Base-by-base conservation (phyloP, 1,140 invertebrate genomes). In the Eriocheir sinensis region DNA sequence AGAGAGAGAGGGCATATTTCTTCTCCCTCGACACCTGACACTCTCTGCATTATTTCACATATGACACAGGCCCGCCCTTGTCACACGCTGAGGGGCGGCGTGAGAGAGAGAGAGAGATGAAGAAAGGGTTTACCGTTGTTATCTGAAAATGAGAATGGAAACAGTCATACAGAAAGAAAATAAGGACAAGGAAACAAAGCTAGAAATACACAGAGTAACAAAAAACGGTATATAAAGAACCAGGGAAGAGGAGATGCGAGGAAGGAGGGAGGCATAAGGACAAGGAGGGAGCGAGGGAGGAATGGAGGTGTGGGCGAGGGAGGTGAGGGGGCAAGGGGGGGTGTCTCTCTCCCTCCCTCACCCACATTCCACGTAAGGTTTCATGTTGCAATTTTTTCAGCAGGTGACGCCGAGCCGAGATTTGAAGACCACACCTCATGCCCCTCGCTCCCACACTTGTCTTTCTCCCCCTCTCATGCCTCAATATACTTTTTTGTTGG, bases 11-110 rank as follows among this genome's bases (percentile, higher is more conserved):
- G 32, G 36, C 32, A 44, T 40, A n/a, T 40, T 32, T 34, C 48
- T 90, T 3, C 21, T 30, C 27, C 15, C 40, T 34, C 30, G 93
- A 94, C 93, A 94, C 60, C 80, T 79, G 93, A 94, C 93, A 89
- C 93, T 89, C 53, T 94, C 93, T 94, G 93, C 93, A 94, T 89
- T 93, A 93, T 93, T 93, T 90, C 93, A 94, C 80, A 94, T 94
- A 89, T 94, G 86, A 86, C 93, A 94, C 93, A 94, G 93, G 81
- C 86, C 60, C 36, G 38, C 88, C 93, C 86, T 94, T 94, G 93
- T 94, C 86, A 89, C 93, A 94, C 93, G 3, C 1, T 17, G 32
- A 9, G 88, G 36, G 30, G 15, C 15, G 17, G 41, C 15, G 41
- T n/a, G 88, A 89, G 88, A 44, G 88, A 89, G 41, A 41, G 88